Evolutionary conservation across 2,888 invertebrate genomes (phyloP), one percentile per base, ranked within the genome.

Genomic region (Liopterus haemorrhoidalis): DNA sequence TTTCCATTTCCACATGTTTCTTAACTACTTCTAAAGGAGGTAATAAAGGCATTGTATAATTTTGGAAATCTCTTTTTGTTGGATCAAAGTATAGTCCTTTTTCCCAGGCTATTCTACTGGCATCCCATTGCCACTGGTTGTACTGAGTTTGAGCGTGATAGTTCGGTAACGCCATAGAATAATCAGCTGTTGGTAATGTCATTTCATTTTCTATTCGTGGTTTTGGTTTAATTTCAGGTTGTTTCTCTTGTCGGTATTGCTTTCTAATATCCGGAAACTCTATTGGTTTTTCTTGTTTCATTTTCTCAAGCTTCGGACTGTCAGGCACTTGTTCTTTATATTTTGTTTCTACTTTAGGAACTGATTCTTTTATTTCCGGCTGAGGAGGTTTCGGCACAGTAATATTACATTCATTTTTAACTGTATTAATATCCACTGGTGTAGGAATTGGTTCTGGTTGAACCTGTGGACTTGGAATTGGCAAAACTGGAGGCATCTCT

Each of bases 81-180:
- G 70, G 70, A 54, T 82, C 81, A 61, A 79, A 66, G 56, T 77
- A 78, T 20, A 64, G 54, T 47, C 70, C 73, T 53, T 77, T 76
- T 40, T 76, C 75, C 75, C 78, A 77, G 0, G 74, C 71, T 39
- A 76, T 58, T 16, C 75, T 61, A n/a, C n/a, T n/a, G 5, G 71
- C 60, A 52, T 77, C 76, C 77, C 78, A 78, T 18, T 65, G 73
- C 59, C 81, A 78, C 73, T 80, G 80, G 55, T 75, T 75, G 54
- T 81, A 81, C 57, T 81, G 81, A 0, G 72, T 66, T 49, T 73
- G 74, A 1, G 76, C 24, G 16, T 43, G 43, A 15, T 44, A 44
- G 19, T 44, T 44, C n/a, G 44, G 38, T 19, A 44, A 31, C 5
- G 81, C 78, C 64, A 81, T 81, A 1, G 76, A 64, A 55, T 78